phyloP scores from a whole-genome alignment of 2,888 invertebrate species.

The Aleiodes alternator region DNA sequence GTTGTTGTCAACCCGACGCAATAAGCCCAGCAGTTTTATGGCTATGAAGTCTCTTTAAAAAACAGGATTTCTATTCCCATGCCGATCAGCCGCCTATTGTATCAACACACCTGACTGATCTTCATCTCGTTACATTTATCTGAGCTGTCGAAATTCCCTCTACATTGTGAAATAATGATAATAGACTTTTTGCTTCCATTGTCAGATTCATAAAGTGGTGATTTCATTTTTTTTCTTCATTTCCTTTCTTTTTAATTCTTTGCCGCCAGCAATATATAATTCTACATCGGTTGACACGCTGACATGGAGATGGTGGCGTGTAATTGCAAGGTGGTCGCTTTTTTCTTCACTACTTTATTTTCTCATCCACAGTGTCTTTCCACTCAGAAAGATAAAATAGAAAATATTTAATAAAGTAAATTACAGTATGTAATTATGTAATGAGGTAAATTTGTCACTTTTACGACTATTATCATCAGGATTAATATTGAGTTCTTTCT shows the following conservation, averaged over 20 bases:
- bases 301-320: slow-evolving; percentile 27
- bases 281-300: slow-evolving; percentile 11
- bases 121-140: not conserved
- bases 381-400: slow-evolving; percentile 9
- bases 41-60: slow-evolving; percentile 27
- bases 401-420: slow-evolving; percentile 22
- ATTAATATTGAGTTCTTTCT: not conserved
- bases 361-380: slow-evolving; percentile 15
- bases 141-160: not conserved
- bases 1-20: slow-evolving; percentile 20
- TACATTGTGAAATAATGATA: slow-evolving; percentile 1
- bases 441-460: slow-evolving; percentile 17
- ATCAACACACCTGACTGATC: not conserved
- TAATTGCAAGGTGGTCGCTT: slow-evolving; percentile 21
- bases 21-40: slow-evolving; percentile 36
- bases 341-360: slow-evolving; percentile 22
- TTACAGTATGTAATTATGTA: slow-evolving; percentile 6
- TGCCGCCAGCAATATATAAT: slow-evolving; percentile 3
- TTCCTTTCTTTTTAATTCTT: not conserved
- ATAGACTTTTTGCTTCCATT: not conserved
- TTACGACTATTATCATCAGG: not conserved
- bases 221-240: not conserved
- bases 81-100: not conserved
- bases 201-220: slow-evolving; percentile 5
- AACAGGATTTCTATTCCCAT: slow-evolving; percentile 39